phyloP scores from a whole-genome alignment of 1,140 invertebrate species.

The Belonocnema kinseyi region DNA sequence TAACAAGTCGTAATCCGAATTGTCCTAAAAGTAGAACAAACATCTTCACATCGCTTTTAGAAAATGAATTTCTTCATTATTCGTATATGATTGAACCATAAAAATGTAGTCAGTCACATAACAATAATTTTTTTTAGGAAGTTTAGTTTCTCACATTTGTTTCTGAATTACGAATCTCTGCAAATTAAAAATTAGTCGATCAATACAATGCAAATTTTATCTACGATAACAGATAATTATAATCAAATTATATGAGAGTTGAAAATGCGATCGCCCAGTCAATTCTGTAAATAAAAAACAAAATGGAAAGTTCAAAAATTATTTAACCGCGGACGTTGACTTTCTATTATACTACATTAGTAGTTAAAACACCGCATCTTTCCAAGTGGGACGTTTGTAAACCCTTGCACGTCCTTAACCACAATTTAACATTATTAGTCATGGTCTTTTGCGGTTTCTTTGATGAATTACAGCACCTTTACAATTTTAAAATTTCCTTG shows the following conservation, averaged over 20 bases:
- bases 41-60: too few relatives aligned
- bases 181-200: too few relatives aligned
- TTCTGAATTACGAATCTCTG: too few relatives aligned
- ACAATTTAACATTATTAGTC: constrained; percentile 14
- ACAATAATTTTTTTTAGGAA: too few relatives aligned
- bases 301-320: constrained; percentile 12
- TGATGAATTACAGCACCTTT: constrained; percentile 17
- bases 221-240: too few relatives aligned
- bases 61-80: too few relatives aligned
- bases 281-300: neutral
- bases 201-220: too few relatives aligned
- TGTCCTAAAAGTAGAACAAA: too few relatives aligned
- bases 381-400: constrained; percentile 20
- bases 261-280: neutral
- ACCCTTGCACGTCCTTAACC: constrained; percentile 22
- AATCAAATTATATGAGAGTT: neutral
- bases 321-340: constrained; percentile 23
- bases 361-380: neutral
- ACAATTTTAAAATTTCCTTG: neutral
- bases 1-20: too few relatives aligned
- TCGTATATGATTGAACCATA: too few relatives aligned
- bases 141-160: too few relatives aligned
- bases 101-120: too few relatives aligned
- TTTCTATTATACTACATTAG: constrained; percentile 8
- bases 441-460: constrained; percentile 11